These are phyloP conservation scores for Stramonita haemastoma DNA, from an alignment of 2,888 invertebrate species.

Conservation along the genomic window DNA sequence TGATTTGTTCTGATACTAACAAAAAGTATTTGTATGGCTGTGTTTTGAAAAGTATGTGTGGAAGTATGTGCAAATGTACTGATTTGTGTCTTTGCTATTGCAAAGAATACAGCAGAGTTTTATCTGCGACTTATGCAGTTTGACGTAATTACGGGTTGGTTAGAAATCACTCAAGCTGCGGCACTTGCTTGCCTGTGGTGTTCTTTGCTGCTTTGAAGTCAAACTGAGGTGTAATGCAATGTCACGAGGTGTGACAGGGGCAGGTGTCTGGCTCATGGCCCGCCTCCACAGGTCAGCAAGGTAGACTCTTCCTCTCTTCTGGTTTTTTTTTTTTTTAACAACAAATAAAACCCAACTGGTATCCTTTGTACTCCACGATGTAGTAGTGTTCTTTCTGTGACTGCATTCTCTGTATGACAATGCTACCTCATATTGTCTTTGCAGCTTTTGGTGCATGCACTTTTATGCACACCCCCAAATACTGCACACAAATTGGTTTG, in stretches of 20 bases:
- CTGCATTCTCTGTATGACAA: too few relatives aligned
- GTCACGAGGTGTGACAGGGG: neutral
- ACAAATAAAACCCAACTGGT: constrained; percentile 14
- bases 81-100: constrained; percentile 30
- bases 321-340: neutral
- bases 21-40: neutral
- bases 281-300: neutral
- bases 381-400: too few relatives aligned
- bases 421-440: too few relatives aligned
- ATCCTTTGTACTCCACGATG: constrained; percentile 5
- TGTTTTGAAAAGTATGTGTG: constrained; percentile 1
- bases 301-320: neutral
- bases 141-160: constrained; percentile 29
- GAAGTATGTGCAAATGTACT: neutral
- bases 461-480: too few relatives aligned
- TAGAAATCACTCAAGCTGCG: constrained; percentile 26
- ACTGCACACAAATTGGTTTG: too few relatives aligned
- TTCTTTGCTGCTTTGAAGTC: constrained; percentile 21
- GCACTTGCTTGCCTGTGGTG: constrained; percentile 11
- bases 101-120: constrained; percentile 30
- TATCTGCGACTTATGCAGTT: constrained; percentile 36
- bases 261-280: neutral
- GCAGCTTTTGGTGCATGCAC: too few relatives aligned
- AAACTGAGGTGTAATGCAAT: constrained; percentile 2
- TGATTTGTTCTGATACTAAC: neutral